These are phyloP conservation scores for Harlomillsia oculata DNA, from an alignment of 1,140 invertebrate species.

Conservation along the genomic window DNA sequence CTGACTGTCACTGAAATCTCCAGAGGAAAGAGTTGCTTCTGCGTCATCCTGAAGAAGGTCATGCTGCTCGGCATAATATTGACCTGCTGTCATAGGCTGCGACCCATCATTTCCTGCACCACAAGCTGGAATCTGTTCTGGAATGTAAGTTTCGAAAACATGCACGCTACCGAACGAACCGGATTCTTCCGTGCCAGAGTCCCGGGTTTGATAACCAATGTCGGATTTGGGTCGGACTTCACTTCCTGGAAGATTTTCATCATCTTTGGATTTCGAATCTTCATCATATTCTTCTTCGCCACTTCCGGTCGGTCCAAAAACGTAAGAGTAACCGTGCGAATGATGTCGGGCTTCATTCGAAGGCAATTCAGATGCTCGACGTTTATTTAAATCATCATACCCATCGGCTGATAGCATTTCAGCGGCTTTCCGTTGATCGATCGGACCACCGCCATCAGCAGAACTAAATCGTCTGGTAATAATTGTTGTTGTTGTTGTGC, in stretches of 20 bases:
- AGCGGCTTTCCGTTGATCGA: conserved; percentile 2
- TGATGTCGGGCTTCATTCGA: neutral
- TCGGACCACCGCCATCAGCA: conserved; percentile 1
- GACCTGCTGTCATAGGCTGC: neutral
- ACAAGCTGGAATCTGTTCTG: neutral
- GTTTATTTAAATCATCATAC: neutral
- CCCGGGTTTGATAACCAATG: neutral
- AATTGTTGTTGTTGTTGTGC: conserved; percentile 14
- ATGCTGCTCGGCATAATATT: no score
- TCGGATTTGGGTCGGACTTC: conserved; percentile 3
- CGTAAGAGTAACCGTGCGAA: conserved; percentile 18
- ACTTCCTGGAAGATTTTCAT: neutral
- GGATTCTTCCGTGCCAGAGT: neutral
- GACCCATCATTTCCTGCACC: neutral
- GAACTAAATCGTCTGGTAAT: conserved; percentile 23
- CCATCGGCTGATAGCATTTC: conserved; percentile 12
- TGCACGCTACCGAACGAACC: conserved; percentile 1
- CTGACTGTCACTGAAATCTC: conserved; percentile 35
- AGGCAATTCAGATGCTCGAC: conserved; percentile 15
- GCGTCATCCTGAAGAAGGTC: conserved; percentile 1
- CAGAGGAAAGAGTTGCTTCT: conserved; percentile 25
- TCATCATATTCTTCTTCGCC: neutral
- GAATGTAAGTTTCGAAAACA: neutral
- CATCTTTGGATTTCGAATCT: neutral
- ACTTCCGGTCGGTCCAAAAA: conserved; percentile 16